Conservation (phyloP, 2,888 invertebrate species). For the Macaria liturata region DNA sequence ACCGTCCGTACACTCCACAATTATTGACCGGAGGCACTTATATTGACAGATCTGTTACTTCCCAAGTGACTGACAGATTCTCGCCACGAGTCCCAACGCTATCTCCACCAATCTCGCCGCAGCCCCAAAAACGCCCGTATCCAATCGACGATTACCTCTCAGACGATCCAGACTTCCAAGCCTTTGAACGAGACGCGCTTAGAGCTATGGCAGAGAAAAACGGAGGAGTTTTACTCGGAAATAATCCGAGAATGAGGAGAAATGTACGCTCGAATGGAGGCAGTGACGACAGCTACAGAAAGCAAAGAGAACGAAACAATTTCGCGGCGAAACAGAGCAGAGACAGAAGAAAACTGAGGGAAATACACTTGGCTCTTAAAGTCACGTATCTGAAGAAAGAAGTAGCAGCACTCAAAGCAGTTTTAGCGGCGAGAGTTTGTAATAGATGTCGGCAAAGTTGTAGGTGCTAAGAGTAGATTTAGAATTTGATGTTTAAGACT, state of each 20-base stretch:
- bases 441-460: constrained; percentile 44
- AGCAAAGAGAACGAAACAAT: constrained; percentile 95
- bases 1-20: constrained; percentile 27
- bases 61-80: constrained; percentile 24
- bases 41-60: background rate
- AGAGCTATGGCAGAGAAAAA: constrained; percentile 85
- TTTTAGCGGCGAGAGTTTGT: constrained; percentile 46
- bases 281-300: constrained; percentile 92
- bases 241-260: constrained; percentile 88
- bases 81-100: constrained; percentile 31
- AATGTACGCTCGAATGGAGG: constrained; percentile 54
- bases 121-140: constrained; percentile 31
- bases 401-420: constrained; percentile 50
- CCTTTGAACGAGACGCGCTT: constrained; percentile 86
- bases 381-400: constrained; percentile 87
- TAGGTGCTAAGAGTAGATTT: background rate
- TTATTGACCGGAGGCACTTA: background rate
- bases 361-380: constrained; percentile 95
- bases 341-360: constrained; percentile 94
- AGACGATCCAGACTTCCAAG: constrained; percentile 84
- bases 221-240: constrained; percentile 73
- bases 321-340: constrained; percentile 97
- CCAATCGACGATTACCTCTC: constrained; percentile 47
- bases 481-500: background rate
- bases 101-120: constrained; percentile 48